These are phyloP conservation scores for Cyprinus carpio DNA, from an alignment of 2,113 vertebrate genomes.

Conservation along the genomic window DNA sequence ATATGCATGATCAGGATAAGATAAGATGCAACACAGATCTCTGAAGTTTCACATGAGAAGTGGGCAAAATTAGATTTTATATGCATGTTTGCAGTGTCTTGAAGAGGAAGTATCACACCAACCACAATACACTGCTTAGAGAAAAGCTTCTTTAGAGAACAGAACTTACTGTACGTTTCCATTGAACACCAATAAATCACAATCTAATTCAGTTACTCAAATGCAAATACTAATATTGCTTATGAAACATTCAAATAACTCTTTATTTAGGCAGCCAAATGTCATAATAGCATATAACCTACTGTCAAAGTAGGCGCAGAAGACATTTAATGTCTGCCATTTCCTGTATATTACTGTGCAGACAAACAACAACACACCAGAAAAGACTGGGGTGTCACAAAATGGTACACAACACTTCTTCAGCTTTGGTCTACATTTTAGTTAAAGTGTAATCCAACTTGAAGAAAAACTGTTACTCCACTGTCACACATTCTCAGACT, in stretches of 20 bases:
- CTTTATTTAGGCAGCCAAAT: neutral
- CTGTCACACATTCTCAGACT: neutral
- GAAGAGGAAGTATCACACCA: neutral
- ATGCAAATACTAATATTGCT: neutral
- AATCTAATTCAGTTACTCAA: neutral
- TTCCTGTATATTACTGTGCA: neutral
- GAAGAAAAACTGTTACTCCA: neutral
- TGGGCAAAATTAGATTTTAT: neutral
- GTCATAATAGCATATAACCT: neutral
- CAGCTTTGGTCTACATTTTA: neutral
- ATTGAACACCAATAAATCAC: neutral
- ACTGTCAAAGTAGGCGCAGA: neutral
- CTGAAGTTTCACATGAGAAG: constrained; percentile 4
- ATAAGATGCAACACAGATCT: neutral
- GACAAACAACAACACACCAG: neutral
- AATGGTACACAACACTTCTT: neutral
- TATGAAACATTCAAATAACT: neutral
- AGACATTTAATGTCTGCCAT: neutral
- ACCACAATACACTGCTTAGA: constrained; percentile 4
- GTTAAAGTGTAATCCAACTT: neutral
- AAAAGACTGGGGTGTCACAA: neutral
- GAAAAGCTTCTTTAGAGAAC: neutral
- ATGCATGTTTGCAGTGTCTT: neutral
- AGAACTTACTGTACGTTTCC: neutral
- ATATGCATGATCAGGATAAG: constrained; percentile 19